phyloP scores from a whole-genome alignment of 2,113 vertebrate genomes.

The Bubo bubo region DNA sequence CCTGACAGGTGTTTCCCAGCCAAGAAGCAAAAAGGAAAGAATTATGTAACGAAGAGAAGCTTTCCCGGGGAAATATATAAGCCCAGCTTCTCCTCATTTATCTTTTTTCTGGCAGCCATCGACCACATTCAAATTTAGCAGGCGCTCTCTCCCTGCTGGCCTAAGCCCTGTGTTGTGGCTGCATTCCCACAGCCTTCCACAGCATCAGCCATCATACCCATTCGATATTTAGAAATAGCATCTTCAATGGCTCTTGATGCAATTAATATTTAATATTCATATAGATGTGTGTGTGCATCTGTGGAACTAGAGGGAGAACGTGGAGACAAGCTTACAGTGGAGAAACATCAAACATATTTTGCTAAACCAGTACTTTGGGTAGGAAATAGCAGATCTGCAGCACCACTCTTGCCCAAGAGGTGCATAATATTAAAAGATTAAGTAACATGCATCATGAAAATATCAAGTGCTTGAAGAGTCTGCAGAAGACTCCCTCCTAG shows the following conservation, averaged over 20 bases:
- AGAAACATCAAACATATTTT: neutral
- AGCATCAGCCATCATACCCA: neutral
- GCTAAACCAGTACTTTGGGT: neutral
- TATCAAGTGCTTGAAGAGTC: neutral
- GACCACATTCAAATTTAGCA: neutral
- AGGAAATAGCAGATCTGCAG: neutral
- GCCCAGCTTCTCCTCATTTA: neutral
- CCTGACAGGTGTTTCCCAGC: constrained; percentile 43
- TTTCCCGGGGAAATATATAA: neutral
- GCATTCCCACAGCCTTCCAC: neutral
- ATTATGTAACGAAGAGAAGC: constrained; percentile 51
- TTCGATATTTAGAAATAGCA: neutral
- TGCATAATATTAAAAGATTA: neutral
- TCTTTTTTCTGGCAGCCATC: neutral
- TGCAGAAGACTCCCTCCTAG: neutral
- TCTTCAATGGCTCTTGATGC: neutral
- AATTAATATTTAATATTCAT: constrained; percentile 2
- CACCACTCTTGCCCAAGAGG: neutral
- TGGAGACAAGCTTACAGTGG: neutral
- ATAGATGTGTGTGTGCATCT: neutral
- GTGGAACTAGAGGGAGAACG: neutral
- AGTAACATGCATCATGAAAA: neutral
- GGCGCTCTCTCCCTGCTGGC: neutral
- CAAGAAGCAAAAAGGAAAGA: constrained; percentile 39
- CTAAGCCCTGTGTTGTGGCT: neutral